These are phyloP conservation scores for Orcinus orca DNA, from an alignment of 2,113 vertebrate genomes.

Conservation along the genomic window DNA sequence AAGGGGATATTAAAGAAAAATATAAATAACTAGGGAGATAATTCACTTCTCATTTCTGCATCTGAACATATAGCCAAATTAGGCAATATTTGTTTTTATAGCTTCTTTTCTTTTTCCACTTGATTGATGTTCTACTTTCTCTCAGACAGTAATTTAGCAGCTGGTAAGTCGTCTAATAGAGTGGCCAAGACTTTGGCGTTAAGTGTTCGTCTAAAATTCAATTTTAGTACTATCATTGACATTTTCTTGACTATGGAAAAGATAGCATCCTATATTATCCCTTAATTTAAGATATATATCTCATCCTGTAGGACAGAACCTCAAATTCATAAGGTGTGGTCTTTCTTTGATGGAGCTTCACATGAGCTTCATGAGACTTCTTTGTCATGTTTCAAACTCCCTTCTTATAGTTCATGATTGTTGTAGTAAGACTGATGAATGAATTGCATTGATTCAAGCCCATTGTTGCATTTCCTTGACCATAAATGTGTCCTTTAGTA, in stretches of 20 bases:
- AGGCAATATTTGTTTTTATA: neutral
- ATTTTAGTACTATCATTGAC: neutral
- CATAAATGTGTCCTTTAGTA: neutral
- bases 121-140: neutral
- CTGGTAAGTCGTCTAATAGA: neutral
- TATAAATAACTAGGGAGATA: neutral
- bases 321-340: accelerated
- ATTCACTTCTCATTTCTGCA: neutral
- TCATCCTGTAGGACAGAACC: neutral
- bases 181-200: neutral
- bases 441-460: neutral
- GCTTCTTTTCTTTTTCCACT: neutral
- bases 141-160: neutral
- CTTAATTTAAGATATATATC: neutral
- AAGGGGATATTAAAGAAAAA: neutral
- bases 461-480: neutral
- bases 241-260: neutral
- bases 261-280: neutral
- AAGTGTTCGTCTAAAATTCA: neutral
- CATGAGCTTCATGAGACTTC: neutral
- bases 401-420: neutral
- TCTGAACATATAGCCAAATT: neutral
- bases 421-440: neutral
- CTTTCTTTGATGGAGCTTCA: neutral
- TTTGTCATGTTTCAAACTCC: neutral